Base-by-base conservation (phyloP, 2,797 vertebrate genomes). In the Chelon labrosus region DNA sequence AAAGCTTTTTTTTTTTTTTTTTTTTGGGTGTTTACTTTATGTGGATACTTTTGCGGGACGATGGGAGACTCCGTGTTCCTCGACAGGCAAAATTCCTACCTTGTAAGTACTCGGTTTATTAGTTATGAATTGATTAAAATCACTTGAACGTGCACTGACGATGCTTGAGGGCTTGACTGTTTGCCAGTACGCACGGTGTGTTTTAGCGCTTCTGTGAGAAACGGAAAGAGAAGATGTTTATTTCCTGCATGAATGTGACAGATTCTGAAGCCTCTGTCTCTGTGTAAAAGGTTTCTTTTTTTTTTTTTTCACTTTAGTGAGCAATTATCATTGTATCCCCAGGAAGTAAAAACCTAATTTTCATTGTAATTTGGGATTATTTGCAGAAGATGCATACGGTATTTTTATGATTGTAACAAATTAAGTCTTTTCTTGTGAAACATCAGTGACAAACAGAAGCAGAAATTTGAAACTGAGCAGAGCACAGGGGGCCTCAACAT, bases 21-120 rank as follows among this genome's bases (percentile, higher is more conserved):
- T 49, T 59, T 31, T 65, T 46, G 50, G 16, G 52, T 59, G n/a
- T 85, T 78, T 85, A 53, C 86, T 92, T 73, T 89, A 92, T 94
- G 92, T 90, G 93, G 92, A 94, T 86, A 72, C 63, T 85, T 70
- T 63, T 68, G 38, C 37, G 27, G 70, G 17, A 83, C 80, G 68
- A 95, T 95, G 94, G 94, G 92, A 85, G 94, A 95, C 91, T 93
- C 93, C 37, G 94, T 95, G 75, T 95, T 95, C 84, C 86, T 94
- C 82, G 94, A 95, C 85, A 94, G 93, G 88, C 93, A 92, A 5
- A 94, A 94, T 86, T 90, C 90, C 16, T 93, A 93, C 76, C 93
- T 94, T 68, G 94, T 95, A 88, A 95, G 94, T 95, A 74, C 57
- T 57, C 10, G 0, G 1, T 71, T 82, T 64, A 73, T 72, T 61